A percentile compares a stretch with the other conserved stretches of the same genome.
These are phyloP conservation scores for Drosophila borborema DNA, from an alignment of 2,888 invertebrate species.

Conservation along the genomic window DNA sequence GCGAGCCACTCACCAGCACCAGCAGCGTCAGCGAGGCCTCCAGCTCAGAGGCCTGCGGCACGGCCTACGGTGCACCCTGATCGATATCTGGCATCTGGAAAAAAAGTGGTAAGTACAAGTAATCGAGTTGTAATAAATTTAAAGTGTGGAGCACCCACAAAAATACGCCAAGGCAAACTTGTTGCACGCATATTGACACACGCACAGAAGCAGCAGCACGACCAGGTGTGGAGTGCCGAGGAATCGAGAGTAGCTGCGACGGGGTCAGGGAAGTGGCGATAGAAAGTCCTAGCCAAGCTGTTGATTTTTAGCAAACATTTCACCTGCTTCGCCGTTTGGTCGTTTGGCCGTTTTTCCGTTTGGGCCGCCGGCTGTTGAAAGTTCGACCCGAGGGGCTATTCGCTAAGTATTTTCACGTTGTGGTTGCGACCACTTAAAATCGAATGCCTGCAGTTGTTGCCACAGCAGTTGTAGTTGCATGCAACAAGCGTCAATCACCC, in stretches of 20 bases:
- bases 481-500: slow-evolving; percentile 81
- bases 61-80: slow-evolving; percentile 57
- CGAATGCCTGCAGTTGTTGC: slow-evolving; percentile 71
- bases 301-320: slow-evolving; percentile 79
- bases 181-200: slow-evolving; percentile 80
- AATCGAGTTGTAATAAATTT: slow-evolving; percentile 81
- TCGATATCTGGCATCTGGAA: slow-evolving; percentile 70
- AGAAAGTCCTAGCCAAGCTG: slow-evolving; percentile 69
- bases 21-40: slow-evolving; percentile 11
- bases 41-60: slow-evolving; percentile 21
- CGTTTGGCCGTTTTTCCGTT: slow-evolving; percentile 20
- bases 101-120: slow-evolving; percentile 80
- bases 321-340: slow-evolving; percentile 62
- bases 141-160: slow-evolving; percentile 79
- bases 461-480: slow-evolving; percentile 58
- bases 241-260: not conserved
- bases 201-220: slow-evolving; percentile 57
- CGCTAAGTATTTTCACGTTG: slow-evolving; percentile 63
- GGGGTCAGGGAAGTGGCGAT: slow-evolving; percentile 23
- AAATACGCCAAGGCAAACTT: slow-evolving; percentile 61
- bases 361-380: slow-evolving; percentile 56
- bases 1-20: slow-evolving; percentile 21
- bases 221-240: not conserved
- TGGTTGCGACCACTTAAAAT: slow-evolving; percentile 80
- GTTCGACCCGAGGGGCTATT: slow-evolving; percentile 68